These are phyloP conservation scores for Choristoneura rosaceana DNA, from an alignment of 2,888 invertebrate species.

Conservation along the genomic window DNA sequence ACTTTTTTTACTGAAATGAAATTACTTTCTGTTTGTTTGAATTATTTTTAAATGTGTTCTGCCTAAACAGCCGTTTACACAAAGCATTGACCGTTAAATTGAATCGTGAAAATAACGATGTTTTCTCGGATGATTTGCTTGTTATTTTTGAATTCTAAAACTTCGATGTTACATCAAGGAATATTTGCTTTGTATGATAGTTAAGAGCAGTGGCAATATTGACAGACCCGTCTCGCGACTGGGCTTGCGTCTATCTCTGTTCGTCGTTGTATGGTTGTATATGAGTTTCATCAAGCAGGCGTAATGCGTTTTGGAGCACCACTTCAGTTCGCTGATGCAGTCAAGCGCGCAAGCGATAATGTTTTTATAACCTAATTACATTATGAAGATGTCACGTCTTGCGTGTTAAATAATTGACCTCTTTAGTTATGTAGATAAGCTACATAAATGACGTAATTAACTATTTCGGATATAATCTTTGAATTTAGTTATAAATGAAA, in stretches of 20 bases:
- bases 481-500: neutral
- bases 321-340: slow-evolving; percentile 58
- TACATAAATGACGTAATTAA: slow-evolving; percentile 46
- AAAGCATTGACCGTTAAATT: slow-evolving; percentile 22
- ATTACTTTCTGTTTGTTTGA: neutral
- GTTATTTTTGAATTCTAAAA: slow-evolving; percentile 30
- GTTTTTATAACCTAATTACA: slow-evolving; percentile 57
- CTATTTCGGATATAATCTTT: neutral
- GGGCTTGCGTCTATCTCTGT: slow-evolving; percentile 49
- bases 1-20: neutral
- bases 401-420: neutral
- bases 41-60: neutral
- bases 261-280: slow-evolving; percentile 45
- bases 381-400: slow-evolving; percentile 26
- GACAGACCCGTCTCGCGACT: slow-evolving; percentile 51
- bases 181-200: slow-evolving; percentile 60
- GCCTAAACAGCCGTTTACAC: slow-evolving; percentile 11
- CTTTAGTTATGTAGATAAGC: slow-evolving; percentile 32
- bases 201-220: slow-evolving; percentile 68
- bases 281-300: slow-evolving; percentile 62
- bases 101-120: slow-evolving; percentile 3
- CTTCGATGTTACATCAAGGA: slow-evolving; percentile 49
- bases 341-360: slow-evolving; percentile 57
- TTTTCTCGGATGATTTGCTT: slow-evolving; percentile 22
- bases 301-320: slow-evolving; percentile 71